A percentile compares a stretch with the other conserved stretches of the same genome.
Evolutionary conservation across 2,888 invertebrate genomes (phyloP).

Genomic region (Sarcophaga variegata): DNA sequence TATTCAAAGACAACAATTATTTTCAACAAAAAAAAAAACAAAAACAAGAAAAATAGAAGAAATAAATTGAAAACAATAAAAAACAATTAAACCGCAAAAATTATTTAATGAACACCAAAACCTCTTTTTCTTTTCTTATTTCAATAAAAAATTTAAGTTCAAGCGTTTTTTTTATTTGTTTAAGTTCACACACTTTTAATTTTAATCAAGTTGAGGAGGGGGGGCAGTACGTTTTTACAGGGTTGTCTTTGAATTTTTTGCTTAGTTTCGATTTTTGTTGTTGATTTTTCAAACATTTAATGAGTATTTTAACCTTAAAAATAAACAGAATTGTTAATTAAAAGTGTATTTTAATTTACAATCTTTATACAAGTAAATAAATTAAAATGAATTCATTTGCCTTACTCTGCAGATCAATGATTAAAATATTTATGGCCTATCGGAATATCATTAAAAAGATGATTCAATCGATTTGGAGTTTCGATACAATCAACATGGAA

Average conservation of each 20-base stretch:
- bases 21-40: background rate
- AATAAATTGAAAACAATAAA: slow-evolving; percentile 20
- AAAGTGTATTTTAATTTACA: background rate
- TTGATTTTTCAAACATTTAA: slow-evolving; percentile 8
- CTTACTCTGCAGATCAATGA: background rate
- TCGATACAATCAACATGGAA: too few relatives aligned
- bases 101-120: slow-evolving; percentile 48
- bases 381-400: background rate
- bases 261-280: background rate
- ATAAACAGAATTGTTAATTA: background rate
- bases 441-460: too few relatives aligned
- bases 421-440: too few relatives aligned
- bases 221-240: slow-evolving; percentile 47
- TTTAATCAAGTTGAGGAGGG: slow-evolving; percentile 60
- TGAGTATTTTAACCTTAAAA: slow-evolving; percentile 6
- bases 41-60: background rate
- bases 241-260: slow-evolving; percentile 34
- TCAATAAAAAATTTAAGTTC: slow-evolving; percentile 46
- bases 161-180: slow-evolving; percentile 36
- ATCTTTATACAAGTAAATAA: background rate
- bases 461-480: too few relatives aligned
- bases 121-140: slow-evolving; percentile 21
- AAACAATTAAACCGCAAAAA: slow-evolving; percentile 49
- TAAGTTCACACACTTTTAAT: slow-evolving; percentile 40
- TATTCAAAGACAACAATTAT: background rate